These are phyloP conservation scores for Enteromius radiatus DNA, from an alignment of 2,797 vertebrate species.

Conservation along the genomic window DNA sequence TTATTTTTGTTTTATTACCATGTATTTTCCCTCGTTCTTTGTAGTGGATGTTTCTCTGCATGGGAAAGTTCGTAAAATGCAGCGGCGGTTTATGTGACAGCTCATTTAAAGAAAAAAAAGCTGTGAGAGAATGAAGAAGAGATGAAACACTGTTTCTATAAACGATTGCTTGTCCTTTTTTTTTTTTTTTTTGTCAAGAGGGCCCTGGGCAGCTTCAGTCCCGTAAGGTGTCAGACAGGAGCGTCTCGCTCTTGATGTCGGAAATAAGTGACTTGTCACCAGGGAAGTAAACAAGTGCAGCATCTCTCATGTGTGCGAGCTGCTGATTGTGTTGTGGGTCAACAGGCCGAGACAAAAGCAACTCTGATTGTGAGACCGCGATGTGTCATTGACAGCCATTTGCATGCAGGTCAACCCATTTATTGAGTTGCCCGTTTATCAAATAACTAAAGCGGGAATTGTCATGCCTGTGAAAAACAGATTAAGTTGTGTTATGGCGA, in stretches of 20 bases:
- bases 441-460: constrained; percentile 18
- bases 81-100: constrained; percentile 67
- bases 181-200: constrained; percentile 36
- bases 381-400: constrained; percentile 41
- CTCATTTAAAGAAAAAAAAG: constrained; percentile 68
- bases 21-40: neutral
- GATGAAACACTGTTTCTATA: constrained; percentile 59
- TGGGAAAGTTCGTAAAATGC: constrained; percentile 70
- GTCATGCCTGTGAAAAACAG: constrained; percentile 10
- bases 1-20: constrained; percentile 69
- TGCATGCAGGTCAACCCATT: constrained; percentile 34
- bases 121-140: constrained; percentile 45
- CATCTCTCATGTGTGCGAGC: constrained; percentile 40
- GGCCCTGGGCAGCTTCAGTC: constrained; percentile 50
- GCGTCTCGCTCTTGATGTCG: constrained; percentile 29
- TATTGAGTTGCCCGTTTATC: constrained; percentile 40
- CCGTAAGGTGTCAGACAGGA: constrained; percentile 50
- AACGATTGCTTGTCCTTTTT: constrained; percentile 56
- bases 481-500: constrained; percentile 27
- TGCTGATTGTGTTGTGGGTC: constrained; percentile 46
- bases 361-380: constrained; percentile 25
- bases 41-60: constrained; percentile 49
- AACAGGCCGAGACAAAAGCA: constrained; percentile 38
- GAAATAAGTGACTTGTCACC: constrained; percentile 55
- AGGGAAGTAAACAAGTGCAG: constrained; percentile 51